Base-by-base conservation (phyloP, 2,888 invertebrate species). In the Carterocephalus palaemon region DNA sequence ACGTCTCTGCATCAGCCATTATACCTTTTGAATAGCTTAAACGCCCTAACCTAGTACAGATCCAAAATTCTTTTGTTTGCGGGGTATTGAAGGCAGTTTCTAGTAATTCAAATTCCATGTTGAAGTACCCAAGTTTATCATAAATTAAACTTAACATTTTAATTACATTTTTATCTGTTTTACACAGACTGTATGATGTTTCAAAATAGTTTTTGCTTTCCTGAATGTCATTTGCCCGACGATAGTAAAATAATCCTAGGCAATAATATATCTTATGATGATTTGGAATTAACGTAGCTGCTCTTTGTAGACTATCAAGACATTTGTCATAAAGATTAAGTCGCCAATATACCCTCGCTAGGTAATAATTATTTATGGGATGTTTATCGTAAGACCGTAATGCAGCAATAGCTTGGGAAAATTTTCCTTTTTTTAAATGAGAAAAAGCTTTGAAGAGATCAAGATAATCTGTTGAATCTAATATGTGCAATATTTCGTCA, bases 171-270 rank as follows among this genome's bases (percentile, higher is more conserved):
- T 89, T 87, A 49, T 91, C 91, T 46, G 83, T 74, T 2, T 89
- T 87, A 79, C 93, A 92, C 1, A 96, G 85, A 62, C 90, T 90
- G 53, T 93, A 89, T 20, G 95, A 92, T 70, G 94, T 95, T 73
- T 95, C 92, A 69, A 92, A 95, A 72, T 95, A 96, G 62, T 93
- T 92, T 51, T 90, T 89, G 0, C 95, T 92, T 57, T 94, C 92
- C 31, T 89, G 86, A 5, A 89, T 65, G 62, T 95, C 92, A 36
- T 82, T 71, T 38, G 88, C 88, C 12, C 86, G 74, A 33, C 88
- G 70, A 46, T 85, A 75, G 71, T 95, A 95, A 67, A 91, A 92
- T 57, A 90, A 87, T 1, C 95, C 96, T 47, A 96, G 82, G 67
- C 91, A 89, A 16, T 92, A 74, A 67, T 95, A 94, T 53, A 92